A percentile compares a stretch with the other conserved stretches of the same genome.
phyloP scores from a whole-genome alignment of 1,140 invertebrate species.

The Macrocentrus cingulum region DNA sequence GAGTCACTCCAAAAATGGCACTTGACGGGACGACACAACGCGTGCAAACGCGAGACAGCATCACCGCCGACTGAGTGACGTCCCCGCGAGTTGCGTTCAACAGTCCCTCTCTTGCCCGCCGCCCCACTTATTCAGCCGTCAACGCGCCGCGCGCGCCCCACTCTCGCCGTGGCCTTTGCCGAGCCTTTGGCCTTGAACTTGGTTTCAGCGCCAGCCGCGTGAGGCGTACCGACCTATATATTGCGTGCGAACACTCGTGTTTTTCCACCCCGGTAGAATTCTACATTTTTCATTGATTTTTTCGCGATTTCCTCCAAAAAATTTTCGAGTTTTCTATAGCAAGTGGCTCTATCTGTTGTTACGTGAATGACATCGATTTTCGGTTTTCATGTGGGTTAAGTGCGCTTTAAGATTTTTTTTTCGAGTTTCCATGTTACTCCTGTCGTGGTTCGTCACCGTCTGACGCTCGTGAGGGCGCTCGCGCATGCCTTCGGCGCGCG shows the following conservation, averaged over 20 bases:
- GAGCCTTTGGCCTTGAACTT: constrained; percentile 72
- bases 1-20: constrained; percentile 42
- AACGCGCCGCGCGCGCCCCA: constrained; percentile 47
- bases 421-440: too few relatives aligned
- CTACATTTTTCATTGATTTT: too few relatives aligned
- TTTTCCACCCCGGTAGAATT: too few relatives aligned
- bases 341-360: too few relatives aligned
- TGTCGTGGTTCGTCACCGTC: too few relatives aligned
- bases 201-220: constrained; percentile 61
- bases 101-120: constrained; percentile 44
- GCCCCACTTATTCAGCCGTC: constrained; percentile 52
- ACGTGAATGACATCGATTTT: too few relatives aligned
- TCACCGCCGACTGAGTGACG: constrained; percentile 65
- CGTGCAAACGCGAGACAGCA: constrained; percentile 58
- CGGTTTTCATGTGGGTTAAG: too few relatives aligned
- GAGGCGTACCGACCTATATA: constrained; percentile 57
- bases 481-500: too few relatives aligned
- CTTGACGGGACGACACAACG: constrained; percentile 41
- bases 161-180: constrained; percentile 54
- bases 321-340: too few relatives aligned
- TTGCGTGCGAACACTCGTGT: constrained; percentile 14
- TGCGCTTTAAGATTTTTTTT: too few relatives aligned
- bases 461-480: too few relatives aligned
- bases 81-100: constrained; percentile 58
- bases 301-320: too few relatives aligned